Evolutionary conservation across 2,888 invertebrate species (phyloP), one percentile per base, ranked within the genome.

Genomic region (Rhagonycha lutea): DNA sequence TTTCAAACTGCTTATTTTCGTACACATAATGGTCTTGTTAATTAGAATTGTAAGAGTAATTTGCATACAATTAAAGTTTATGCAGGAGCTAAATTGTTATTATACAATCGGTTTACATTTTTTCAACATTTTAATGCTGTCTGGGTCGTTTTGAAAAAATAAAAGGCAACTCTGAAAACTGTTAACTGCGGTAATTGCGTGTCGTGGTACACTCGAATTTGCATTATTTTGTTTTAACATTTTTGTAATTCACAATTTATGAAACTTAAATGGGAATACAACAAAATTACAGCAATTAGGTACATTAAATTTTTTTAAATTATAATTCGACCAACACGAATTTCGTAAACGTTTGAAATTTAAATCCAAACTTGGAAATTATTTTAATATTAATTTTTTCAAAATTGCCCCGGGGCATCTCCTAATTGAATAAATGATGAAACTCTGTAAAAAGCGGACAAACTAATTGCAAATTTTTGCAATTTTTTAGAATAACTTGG

Each of bases 51-150:
- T 77, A 77, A 68, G 62, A 69, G 69, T 47, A 18, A 77, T 77
- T 77, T 74, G 61, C 77, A 77, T 77, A 77, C 77, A 77, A 77
- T 77, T 69, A 72, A 32, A 72, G 18, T 67, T n/a, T 28, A 29
- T 68, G 73, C 76, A 76, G 76, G 65, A 76, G 76, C 71, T 65
- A 68, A 62, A 73, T 61, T 14, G 68, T 69, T 73, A 69, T 60
- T 72, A 72, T 23, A 29, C 60, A 71, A 72, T 61, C 28, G 63
- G 63, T 32, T 23, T 28, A 32, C 65, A 23, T 14, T 23, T 70
- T 62, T 70, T 69, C 23, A 28, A 61, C 63, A 65, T 65, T 71
- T 71, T 28, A 47, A 47, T 7, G 47, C 47, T 47, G 47, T 47
- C 47, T 47, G 47, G 47, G 47, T n/a, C 7, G 47, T 8, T 47